These are phyloP conservation scores for Araneus ventricosus DNA, from an alignment of 1,140 invertebrate genomes.

Conservation along the genomic window DNA sequence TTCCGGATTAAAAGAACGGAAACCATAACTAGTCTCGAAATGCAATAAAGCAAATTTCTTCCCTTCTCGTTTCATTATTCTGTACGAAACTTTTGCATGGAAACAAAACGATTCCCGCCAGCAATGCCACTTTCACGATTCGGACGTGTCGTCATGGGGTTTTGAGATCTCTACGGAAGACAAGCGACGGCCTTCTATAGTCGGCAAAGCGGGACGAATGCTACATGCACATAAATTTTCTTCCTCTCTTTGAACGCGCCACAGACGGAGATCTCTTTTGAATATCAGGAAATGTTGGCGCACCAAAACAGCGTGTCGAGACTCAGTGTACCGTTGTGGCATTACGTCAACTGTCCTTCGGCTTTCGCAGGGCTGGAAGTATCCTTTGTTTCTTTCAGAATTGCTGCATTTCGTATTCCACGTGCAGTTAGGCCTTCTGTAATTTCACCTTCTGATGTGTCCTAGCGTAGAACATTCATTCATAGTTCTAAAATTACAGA, in stretches of 20 bases:
- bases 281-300: constrained; percentile 25
- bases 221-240: constrained; percentile 1
- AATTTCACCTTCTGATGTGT: too few relatives aligned
- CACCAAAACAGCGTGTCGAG: background rate
- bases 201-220: constrained; percentile 22
- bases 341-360: constrained; percentile 42
- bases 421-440: too few relatives aligned
- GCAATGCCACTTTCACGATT: too few relatives aligned
- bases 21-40: too few relatives aligned
- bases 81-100: too few relatives aligned
- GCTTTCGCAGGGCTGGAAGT: background rate
- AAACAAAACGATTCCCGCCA: too few relatives aligned
- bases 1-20: too few relatives aligned
- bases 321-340: constrained; percentile 16
- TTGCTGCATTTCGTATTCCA: background rate
- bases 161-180: background rate
- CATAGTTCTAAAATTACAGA: too few relatives aligned
- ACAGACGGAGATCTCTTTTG: background rate
- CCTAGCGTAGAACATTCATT: too few relatives aligned
- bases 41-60: too few relatives aligned
- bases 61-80: too few relatives aligned
- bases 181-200: constrained; percentile 26
- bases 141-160: background rate
- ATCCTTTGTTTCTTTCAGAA: background rate
- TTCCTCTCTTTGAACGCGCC: background rate